phyloP scores from a whole-genome alignment of 2,888 invertebrate species.

The Drosophila melanosoma region DNA sequence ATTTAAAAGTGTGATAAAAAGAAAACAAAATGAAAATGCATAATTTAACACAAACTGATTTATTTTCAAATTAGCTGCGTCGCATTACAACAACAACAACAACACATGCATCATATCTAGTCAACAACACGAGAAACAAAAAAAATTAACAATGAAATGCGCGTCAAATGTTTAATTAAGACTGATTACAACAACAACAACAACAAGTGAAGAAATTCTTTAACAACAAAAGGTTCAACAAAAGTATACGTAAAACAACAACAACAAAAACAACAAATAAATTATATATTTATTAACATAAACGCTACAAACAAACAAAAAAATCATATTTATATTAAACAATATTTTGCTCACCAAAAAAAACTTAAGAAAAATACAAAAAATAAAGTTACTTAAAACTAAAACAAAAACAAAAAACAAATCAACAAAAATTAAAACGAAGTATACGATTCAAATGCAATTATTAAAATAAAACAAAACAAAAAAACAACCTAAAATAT shows the following conservation, averaged over 20 bases:
- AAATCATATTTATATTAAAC: conserved; percentile 69
- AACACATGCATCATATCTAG: conserved; percentile 78
- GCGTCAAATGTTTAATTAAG: conserved; percentile 72
- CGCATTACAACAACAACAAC: conserved; percentile 40
- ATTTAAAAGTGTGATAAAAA: conserved; percentile 66
- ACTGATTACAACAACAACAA: conserved; percentile 71
- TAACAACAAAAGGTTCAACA: conserved; percentile 80
- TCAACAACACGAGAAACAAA: conserved; percentile 60
- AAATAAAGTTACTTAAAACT: conserved; percentile 55
- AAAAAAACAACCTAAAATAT: conserved; percentile 53
- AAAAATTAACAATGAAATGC: conserved; percentile 53
- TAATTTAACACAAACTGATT: conserved; percentile 32
- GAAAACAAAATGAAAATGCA: conserved; percentile 25
- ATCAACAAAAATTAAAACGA: conserved; percentile 69
- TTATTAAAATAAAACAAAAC: conserved; percentile 80
- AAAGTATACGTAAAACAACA: conserved; percentile 84
- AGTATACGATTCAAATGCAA: conserved; percentile 84
- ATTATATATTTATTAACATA: conserved; percentile 54
- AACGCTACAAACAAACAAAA: conserved; percentile 35
- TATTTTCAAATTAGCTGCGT: conserved; percentile 30
- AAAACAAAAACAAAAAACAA: conserved; percentile 51
- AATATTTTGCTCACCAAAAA: conserved; percentile 81
- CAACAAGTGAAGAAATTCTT: conserved; percentile 66
- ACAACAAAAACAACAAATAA: conserved; percentile 32
- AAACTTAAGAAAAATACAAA: conserved; percentile 30